Evolutionary conservation across 1,140 invertebrate species (phyloP), one percentile per base, ranked within the genome.

Genomic region (Atta colombica): DNA sequence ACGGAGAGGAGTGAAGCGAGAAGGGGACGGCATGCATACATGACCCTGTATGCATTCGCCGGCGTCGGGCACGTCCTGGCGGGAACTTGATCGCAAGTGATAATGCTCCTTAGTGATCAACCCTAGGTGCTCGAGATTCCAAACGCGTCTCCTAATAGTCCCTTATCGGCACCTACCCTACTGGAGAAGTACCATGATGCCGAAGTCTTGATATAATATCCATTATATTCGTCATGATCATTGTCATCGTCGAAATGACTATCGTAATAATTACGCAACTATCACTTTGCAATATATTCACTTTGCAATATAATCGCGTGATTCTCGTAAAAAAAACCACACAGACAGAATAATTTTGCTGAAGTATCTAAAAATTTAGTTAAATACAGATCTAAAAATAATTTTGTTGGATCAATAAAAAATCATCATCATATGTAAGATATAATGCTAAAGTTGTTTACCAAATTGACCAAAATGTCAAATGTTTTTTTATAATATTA

Each of bases 101-200:
- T 87, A 87, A 87, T 85, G 86, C 66, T 74, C 86, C 86, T 87
- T 82, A 85, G 68, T 63, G 86, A 87, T 87, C 82, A 72, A 80
- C 66, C 53, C n/a, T 71, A 72, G 80, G 78, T 85, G 66, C 80
- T 82, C 68, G 66, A 71, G 80, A 84, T 87, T 87, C 77, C 78
- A 39, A 72, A 85, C 86, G 71, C 85, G 85, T 80, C 65, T 61
- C 77, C 49, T 86, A 86, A 86, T 86, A 28, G 85, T 81, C 85
- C 75, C 65, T 86, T 86, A 86, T 86, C 82, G 82, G 61, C 74
- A 85, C 82, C 74, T 85, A 65, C 63, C 31, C 35, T 25, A 18
- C n/a, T 1, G 4, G 49, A 31, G 61, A 55, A 58, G 82, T 49
- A 60, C 45, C 58, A 51, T 21, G 82, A 39, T 8, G 25, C 14